Evolutionary conservation across 2,113 vertebrate genomes (phyloP).

Genomic region (Sisor rabdophorus): DNA sequence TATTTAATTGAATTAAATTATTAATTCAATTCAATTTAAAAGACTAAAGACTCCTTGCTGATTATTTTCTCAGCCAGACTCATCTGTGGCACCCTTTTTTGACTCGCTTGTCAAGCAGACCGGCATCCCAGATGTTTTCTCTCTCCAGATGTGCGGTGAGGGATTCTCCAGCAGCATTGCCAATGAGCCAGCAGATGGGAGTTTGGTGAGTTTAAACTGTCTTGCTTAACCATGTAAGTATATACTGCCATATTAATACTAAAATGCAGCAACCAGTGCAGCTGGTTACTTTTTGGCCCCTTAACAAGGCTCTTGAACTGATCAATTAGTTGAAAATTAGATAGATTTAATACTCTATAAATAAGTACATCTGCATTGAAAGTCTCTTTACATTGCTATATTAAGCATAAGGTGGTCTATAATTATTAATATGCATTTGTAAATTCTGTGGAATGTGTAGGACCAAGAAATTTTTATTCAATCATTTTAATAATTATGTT

Average conservation of each 20-base stretch:
- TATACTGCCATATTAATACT: neutral
- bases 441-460: no score
- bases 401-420: no score
- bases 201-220: constrained; percentile 82
- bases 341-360: no score
- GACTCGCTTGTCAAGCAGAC: constrained; percentile 85
- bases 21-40: no score
- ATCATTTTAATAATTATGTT: no score
- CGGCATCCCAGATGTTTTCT: constrained; percentile 85
- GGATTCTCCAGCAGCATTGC: constrained; percentile 72
- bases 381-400: no score
- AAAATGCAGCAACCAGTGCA: neutral
- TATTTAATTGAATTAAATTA: neutral
- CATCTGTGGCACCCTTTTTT: constrained; percentile 91
- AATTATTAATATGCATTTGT: no score
- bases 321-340: no score
- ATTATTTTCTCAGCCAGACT: constrained; percentile 80
- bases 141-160: constrained; percentile 95
- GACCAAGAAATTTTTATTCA: no score
- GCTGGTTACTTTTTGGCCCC: neutral
- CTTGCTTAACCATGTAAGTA: neutral
- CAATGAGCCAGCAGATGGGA: constrained; percentile 77
- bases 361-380: no score
- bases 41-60: neutral
- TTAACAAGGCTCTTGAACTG: no score